phyloP scores from a whole-genome alignment of 2,888 invertebrate genomes.

The Polymixis flavicincta region DNA sequence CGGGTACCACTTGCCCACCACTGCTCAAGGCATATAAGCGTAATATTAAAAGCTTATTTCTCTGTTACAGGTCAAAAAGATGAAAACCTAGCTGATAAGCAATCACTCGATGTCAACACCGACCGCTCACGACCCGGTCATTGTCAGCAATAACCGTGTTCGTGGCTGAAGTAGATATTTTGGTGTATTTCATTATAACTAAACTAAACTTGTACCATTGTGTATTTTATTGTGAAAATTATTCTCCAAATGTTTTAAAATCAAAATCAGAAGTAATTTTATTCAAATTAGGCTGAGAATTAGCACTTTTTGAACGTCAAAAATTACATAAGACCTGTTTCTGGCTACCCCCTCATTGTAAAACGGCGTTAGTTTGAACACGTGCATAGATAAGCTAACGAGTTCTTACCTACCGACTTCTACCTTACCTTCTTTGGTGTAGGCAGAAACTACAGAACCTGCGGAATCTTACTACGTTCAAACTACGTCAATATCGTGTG shows the following conservation, averaged over 20 bases:
- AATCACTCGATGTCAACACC: slow-evolving; percentile 33
- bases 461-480: no score
- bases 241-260: background rate
- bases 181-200: slow-evolving; percentile 33
- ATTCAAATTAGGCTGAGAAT: no score
- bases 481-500: no score
- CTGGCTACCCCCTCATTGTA: background rate
- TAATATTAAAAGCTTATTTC: background rate
- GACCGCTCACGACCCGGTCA: slow-evolving; percentile 34
- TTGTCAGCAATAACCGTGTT: slow-evolving; percentile 20
- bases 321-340: background rate
- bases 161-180: slow-evolving; percentile 21
- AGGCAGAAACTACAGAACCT: no score
- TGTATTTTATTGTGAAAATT: slow-evolving; percentile 35
- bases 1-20: no score
- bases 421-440: no score
- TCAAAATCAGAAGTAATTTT: no score
- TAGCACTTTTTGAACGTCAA: no score
- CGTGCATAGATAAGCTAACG: no score
- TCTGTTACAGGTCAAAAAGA: slow-evolving; percentile 40
- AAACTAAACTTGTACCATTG: background rate
- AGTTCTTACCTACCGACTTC: no score
- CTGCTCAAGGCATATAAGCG: no score
- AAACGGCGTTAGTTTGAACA: background rate
- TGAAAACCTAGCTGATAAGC: slow-evolving; percentile 47